Conservation (phyloP, 2,113 vertebrate genomes). For the Syngnathus typhle region DNA sequence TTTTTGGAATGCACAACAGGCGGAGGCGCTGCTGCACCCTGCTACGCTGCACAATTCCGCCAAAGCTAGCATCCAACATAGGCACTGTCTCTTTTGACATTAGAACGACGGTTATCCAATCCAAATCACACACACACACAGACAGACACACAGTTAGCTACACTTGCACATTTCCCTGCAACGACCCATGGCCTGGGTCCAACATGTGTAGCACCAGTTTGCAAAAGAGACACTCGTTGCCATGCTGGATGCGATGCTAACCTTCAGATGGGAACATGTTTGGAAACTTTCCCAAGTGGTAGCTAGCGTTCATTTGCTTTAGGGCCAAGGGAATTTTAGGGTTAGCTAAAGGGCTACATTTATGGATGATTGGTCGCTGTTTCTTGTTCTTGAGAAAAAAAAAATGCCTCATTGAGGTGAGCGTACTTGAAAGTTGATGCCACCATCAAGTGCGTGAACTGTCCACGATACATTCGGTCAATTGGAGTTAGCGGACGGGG, state of each 20-base stretch:
- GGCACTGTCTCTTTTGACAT: conserved; percentile 45
- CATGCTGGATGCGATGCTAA: conserved; percentile 3
- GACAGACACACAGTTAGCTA: conserved; percentile 31
- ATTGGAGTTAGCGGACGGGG: background rate
- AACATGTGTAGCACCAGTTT: conserved; percentile 17
- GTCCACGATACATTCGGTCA: conserved; percentile 67
- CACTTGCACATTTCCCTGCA: conserved; percentile 35
- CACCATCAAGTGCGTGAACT: conserved; percentile 1
- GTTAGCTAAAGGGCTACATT: background rate
- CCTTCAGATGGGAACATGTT: conserved; percentile 2
- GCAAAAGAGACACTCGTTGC: conserved; percentile 2
- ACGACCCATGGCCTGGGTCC: conserved; percentile 17
- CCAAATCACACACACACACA: conserved; percentile 1
- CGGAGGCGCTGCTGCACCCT: conserved; percentile 16
- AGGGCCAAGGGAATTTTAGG: background rate
- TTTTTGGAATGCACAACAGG: conserved; percentile 7
- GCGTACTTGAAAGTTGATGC: background rate
- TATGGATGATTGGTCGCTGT: background rate
- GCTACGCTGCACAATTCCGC: background rate
- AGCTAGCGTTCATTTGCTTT: background rate
- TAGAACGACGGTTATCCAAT: conserved; percentile 28
- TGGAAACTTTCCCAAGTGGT: background rate
- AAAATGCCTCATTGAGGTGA: background rate
- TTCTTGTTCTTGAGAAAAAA: background rate
- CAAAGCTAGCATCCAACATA: conserved; percentile 20